Evolutionary conservation across 2,113 vertebrate species (phyloP).

Genomic region (Grantiella picta): DNA sequence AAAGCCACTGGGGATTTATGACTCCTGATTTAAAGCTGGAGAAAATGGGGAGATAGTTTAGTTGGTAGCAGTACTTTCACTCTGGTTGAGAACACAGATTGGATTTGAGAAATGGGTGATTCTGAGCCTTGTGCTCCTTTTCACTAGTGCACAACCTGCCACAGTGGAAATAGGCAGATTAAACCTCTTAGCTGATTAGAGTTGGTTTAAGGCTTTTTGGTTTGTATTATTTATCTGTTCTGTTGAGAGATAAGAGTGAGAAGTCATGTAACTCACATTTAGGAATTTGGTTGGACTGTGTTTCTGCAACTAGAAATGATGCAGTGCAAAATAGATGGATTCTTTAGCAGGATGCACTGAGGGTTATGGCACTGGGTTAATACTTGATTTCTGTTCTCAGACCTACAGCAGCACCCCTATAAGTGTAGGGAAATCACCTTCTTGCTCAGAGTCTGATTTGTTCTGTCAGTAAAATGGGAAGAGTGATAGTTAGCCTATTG

Average conservation of each 20-base stretch:
- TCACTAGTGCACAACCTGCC: not conserved
- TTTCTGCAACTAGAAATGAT: not conserved
- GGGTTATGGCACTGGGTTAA: not conserved
- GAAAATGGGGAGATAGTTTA: not conserved
- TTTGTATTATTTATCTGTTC: not conserved
- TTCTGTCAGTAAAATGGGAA: not conserved
- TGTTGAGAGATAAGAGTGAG: not conserved
- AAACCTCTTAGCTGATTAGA: not conserved
- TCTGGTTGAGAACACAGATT: not conserved
- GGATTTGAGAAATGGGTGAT: not conserved
- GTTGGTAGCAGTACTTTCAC: not conserved
- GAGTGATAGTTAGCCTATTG: not conserved
- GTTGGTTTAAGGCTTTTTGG: not conserved
- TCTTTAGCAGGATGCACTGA: not conserved
- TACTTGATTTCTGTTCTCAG: not conserved
- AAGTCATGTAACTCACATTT: not conserved
- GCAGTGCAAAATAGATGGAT: not conserved
- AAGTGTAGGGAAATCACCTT: not conserved
- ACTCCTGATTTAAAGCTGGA: not conserved
- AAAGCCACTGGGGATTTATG: conserved; percentile 1
- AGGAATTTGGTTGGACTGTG: not conserved
- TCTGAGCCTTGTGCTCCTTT: not conserved
- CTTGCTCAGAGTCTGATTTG: not conserved
- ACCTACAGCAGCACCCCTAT: not conserved
- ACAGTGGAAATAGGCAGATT: not conserved